phyloP scores from a whole-genome alignment of 2,888 invertebrate genomes.

The Thymelicus lineola region DNA sequence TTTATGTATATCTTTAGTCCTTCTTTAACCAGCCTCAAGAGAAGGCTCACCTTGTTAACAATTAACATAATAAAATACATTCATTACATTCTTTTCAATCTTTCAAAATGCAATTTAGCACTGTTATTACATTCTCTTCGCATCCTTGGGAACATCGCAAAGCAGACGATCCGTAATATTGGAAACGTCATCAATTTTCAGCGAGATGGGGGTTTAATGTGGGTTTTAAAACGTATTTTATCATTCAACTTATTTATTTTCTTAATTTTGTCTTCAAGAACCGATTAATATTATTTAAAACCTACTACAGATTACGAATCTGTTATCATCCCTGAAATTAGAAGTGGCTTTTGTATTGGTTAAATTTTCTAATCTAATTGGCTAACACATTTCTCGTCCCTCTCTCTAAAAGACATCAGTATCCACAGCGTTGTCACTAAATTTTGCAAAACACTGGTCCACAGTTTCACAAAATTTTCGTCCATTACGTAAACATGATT shows the following conservation, averaged over 20 bases:
- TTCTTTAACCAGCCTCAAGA: too few relatives aligned
- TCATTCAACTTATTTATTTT: constrained; percentile 4
- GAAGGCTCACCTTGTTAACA: too few relatives aligned
- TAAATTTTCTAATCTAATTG: too few relatives aligned
- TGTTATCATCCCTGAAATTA: too few relatives aligned
- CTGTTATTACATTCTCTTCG: constrained; percentile 6
- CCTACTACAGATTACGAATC: too few relatives aligned
- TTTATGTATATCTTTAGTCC: too few relatives aligned
- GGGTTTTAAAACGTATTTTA: constrained; percentile 9
- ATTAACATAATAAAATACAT: not conserved
- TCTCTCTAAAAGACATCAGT: too few relatives aligned
- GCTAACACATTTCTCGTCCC: too few relatives aligned
- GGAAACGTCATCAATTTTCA: constrained; percentile 6
- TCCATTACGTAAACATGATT: constrained; percentile 31
- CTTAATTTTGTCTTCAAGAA: not conserved
- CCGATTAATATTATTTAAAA: not conserved
- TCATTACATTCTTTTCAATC: constrained; percentile 8
- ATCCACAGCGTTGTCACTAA: too few relatives aligned
- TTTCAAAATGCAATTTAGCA: constrained; percentile 25
- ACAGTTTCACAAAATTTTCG: constrained; percentile 19
- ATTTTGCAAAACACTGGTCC: too few relatives aligned
- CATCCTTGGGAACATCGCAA: not conserved
- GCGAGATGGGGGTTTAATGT: not conserved
- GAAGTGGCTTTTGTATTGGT: too few relatives aligned
- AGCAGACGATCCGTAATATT: constrained; percentile 13